phyloP scores from a whole-genome alignment of 2,113 vertebrate genomes.

The Thomomys bottae region DNA sequence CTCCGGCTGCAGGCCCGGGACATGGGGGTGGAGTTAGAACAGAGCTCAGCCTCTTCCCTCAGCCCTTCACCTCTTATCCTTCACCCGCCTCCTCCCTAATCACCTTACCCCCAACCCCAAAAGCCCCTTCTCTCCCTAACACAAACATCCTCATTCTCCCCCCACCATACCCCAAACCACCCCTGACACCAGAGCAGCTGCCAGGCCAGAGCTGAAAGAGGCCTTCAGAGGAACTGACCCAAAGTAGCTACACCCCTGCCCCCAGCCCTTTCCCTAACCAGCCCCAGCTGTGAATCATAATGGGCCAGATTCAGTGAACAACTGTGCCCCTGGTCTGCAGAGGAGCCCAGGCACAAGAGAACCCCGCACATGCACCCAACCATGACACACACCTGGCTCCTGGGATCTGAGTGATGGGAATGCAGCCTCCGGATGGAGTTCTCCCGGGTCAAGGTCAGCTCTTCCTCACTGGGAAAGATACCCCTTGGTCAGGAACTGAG shows the following conservation, averaged over 20 bases:
- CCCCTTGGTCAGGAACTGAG: neutral
- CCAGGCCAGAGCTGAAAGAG: neutral
- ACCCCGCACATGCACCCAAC: neutral
- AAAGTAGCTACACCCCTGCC: neutral
- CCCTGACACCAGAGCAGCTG: neutral
- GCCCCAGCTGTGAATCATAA: neutral
- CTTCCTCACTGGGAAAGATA: constrained; percentile 88
- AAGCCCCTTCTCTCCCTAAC: neutral
- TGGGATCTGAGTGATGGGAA: constrained; percentile 88
- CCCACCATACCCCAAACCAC: no score
- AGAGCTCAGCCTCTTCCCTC: constrained; percentile 43
- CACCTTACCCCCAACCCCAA: neutral
- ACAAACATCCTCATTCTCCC: neutral
- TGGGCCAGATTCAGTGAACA: neutral
- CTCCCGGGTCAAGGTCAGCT: constrained; percentile 90
- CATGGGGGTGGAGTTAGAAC: constrained; percentile 70
- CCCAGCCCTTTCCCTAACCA: no score
- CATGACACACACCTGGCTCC: constrained; percentile 84
- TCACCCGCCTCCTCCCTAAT: neutral
- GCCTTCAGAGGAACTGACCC: neutral
- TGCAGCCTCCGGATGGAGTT: constrained; percentile 91
- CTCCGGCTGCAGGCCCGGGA: constrained; percentile 84
- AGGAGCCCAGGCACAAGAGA: constrained; percentile 28
- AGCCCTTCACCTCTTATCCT: neutral
- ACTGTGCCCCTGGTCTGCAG: neutral